phyloP scores from a whole-genome alignment of 92 coral and sea anemone genomes.

The Porites cylindrica region DNA sequence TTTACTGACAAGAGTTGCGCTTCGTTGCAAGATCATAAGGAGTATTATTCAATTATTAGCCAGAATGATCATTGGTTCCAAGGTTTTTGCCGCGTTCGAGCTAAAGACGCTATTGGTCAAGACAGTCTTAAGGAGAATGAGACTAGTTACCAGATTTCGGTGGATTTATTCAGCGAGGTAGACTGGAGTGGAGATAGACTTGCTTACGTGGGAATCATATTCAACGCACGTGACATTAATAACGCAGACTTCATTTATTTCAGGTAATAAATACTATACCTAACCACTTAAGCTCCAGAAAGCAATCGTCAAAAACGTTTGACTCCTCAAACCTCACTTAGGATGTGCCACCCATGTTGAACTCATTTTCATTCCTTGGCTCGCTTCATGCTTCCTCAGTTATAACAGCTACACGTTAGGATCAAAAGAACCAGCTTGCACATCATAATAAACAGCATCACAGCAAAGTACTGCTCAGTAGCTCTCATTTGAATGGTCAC shows the following conservation, averaged over 20 bases:
- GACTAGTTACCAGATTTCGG: slow-evolving; percentile 44
- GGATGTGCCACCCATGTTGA: too few relatives aligned
- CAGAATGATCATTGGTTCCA: slow-evolving; percentile 32
- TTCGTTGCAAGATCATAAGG: slow-evolving; percentile 20
- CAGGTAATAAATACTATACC: slow-evolving; percentile 11
- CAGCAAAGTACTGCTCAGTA: too few relatives aligned
- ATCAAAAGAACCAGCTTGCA: too few relatives aligned
- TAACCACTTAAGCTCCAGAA: too few relatives aligned
- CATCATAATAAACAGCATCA: too few relatives aligned
- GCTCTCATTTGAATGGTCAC: too few relatives aligned
- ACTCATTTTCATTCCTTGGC: too few relatives aligned
- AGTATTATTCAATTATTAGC: slow-evolving; percentile 22
- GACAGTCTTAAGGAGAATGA: background rate
- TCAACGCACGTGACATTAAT: slow-evolving; percentile 57
- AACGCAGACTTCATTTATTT: slow-evolving; percentile 67
- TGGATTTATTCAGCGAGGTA: slow-evolving; percentile 42
- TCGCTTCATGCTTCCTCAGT: too few relatives aligned
- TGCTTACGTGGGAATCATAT: slow-evolving; percentile 57
- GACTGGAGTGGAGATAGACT: slow-evolving; percentile 56
- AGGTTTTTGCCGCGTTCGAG: slow-evolving; percentile 58
- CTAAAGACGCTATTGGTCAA: background rate
- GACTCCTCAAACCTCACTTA: too few relatives aligned
- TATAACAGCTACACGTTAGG: too few relatives aligned
- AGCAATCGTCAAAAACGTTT: too few relatives aligned
- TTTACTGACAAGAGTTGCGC: slow-evolving; percentile 37